Evolutionary conservation across 2,888 invertebrate species (phyloP), one percentile per base, ranked within the genome.

Genomic region (Adelognathus sp.): DNA sequence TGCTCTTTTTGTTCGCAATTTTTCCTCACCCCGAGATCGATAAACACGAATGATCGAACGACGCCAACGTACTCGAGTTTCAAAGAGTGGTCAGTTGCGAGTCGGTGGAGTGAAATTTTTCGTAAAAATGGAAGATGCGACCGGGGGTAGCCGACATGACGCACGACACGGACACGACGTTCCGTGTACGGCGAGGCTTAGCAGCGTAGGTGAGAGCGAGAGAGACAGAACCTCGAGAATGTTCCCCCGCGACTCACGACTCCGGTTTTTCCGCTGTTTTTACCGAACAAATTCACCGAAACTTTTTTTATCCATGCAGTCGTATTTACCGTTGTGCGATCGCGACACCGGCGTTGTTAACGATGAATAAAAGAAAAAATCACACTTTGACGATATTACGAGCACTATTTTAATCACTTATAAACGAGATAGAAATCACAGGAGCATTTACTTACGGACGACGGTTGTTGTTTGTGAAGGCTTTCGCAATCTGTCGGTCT

Each of bases 391-490:
- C 27, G 36, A 44, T 75, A 71, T 69, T 73, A 71, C 56, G 46
- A 52, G 54, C 73, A 76, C 72, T 74, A 79, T 76, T 76, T 52
- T 52, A 27, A 74, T 46, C 73, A 69, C 75, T 72, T 60, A 69
- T 73, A 77, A 71, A 54, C 67, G 52, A 76, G 50, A 72, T n/a
- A 71, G 60, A 64, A 58, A 87, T 84, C 87, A 86, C 84, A 87
- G 85, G 87, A 90, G 89, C 90, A 89, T 88, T 91, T 92, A 92
- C 92, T 92, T 92, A 92, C 92, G 92, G 92, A 91, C 92, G 91
- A 91, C 89, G 90, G 90, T 92, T 92, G 92, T 92, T 92, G 92
- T 92, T 92, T 92, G 92, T 90, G 91, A 90, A 89, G 90, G 87
- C 88, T 89, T 88, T 90, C 90, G 90, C 90, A 89, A 90, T 89